Evolutionary conservation across 2,888 invertebrate genomes (phyloP).

Genomic region (Drosophila demipolita): DNA sequence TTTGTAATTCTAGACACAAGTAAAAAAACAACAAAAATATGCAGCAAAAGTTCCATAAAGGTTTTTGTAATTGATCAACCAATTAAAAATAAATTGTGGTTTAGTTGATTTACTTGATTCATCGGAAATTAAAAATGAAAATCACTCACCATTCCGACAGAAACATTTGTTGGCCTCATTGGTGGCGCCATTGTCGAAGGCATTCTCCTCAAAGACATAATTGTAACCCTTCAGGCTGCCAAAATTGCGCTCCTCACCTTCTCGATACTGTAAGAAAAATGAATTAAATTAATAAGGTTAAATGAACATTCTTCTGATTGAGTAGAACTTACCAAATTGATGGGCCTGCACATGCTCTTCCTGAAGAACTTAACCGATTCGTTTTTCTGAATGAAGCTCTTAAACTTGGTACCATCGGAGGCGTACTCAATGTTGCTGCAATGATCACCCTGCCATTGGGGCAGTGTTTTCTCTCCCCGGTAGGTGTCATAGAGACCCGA

Average conservation of each 20-base stretch:
- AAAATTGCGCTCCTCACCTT: slow-evolving; percentile 87
- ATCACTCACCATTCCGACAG: slow-evolving; percentile 88
- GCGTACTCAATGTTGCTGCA: slow-evolving; percentile 92
- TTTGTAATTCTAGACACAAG: slow-evolving; percentile 16
- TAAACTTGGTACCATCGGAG: slow-evolving; percentile 95
- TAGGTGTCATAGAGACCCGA: slow-evolving; percentile 92
- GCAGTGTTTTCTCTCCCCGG: slow-evolving; percentile 89
- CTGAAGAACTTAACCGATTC: slow-evolving; percentile 91
- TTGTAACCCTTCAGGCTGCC: slow-evolving; percentile 89
- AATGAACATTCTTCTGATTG: slow-evolving; percentile 5
- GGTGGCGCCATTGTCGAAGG: slow-evolving; percentile 91
- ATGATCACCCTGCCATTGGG: slow-evolving; percentile 91
- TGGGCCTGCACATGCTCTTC: slow-evolving; percentile 94
- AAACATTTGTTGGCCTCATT: slow-evolving; percentile 93
- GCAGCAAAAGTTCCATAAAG: slow-evolving; percentile 28
- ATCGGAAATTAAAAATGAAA: background rate
- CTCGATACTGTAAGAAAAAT: slow-evolving; percentile 86
- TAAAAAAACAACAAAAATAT: slow-evolving; percentile 17
- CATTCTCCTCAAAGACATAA: slow-evolving; percentile 91
- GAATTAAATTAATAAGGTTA: slow-evolving; percentile 9
- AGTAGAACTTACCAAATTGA: slow-evolving; percentile 88
- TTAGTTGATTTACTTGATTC: background rate
- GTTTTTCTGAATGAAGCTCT: slow-evolving; percentile 89
- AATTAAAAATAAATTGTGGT: slow-evolving; percentile 25
- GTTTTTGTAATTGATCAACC: slow-evolving; percentile 22